Conservation (phyloP, 2,113 vertebrate species). For the Sylvietta virens region DNA sequence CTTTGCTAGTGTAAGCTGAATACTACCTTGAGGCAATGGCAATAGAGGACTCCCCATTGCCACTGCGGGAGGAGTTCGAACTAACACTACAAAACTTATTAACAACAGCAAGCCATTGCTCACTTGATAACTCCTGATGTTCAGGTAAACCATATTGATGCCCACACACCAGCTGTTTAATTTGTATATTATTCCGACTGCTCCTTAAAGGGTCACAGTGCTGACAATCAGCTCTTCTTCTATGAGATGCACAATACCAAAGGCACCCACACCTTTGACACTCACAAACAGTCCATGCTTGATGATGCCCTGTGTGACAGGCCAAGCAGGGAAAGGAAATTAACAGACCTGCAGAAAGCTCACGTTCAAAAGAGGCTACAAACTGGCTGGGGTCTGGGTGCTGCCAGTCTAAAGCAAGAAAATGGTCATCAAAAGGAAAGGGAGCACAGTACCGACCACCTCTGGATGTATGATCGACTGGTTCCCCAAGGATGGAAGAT, state of each 20-base stretch:
- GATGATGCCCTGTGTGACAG: neutral
- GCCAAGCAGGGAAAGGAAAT: neutral
- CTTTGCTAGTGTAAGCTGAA: neutral
- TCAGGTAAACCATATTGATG: neutral
- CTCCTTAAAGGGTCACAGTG: neutral
- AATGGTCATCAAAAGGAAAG: neutral
- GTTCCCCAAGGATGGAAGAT: neutral
- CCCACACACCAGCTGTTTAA: neutral
- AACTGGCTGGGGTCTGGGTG: neutral
- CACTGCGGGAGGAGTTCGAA: too few species aligned
- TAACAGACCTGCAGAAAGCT: neutral
- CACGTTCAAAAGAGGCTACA: neutral
- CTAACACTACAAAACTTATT: neutral
- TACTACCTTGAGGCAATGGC: neutral
- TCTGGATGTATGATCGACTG: neutral
- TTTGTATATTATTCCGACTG: neutral
- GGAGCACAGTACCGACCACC: neutral
- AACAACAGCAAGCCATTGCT: neutral
- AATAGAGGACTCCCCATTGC: neutral
- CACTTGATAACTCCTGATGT: neutral
- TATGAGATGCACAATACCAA: neutral
- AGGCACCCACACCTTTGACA: neutral
- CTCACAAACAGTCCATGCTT: neutral
- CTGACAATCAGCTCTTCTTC: neutral
- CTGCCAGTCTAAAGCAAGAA: neutral